Percentiles rank a stretch among this genome's conserved stretches.
phyloP scores from a whole-genome alignment of 2,888 invertebrate species.

The Perithous albicinctus region DNA sequence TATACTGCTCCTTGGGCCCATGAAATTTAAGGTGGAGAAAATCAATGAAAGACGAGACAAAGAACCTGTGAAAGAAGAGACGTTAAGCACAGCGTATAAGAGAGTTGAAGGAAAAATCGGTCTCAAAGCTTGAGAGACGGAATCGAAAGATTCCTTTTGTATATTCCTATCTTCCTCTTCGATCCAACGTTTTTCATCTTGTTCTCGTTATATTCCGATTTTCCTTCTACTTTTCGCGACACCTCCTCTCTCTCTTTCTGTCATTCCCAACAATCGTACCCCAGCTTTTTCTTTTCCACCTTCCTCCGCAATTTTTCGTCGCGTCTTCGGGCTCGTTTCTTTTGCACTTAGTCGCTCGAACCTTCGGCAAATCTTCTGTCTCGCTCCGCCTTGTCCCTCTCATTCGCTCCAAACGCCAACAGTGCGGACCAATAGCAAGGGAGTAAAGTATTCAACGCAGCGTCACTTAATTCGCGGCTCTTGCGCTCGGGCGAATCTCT shows the following conservation, averaged over 20 bases:
- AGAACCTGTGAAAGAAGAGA: conserved; percentile 4
- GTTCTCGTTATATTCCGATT: conserved; percentile 4
- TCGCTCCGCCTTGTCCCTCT: neutral
- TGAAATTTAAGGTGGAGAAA: neutral
- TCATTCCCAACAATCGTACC: neutral
- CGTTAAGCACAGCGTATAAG: conserved; percentile 4
- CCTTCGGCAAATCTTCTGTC: conserved; percentile 1
- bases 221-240: neutral
- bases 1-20: neutral
- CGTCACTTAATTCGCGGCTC: conserved; percentile 38
- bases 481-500: conserved; percentile 33
- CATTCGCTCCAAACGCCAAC: conserved; percentile 33
- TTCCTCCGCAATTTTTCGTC: neutral
- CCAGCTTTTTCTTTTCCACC: neutral
- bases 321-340: conserved; percentile 6
- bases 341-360: conserved; percentile 4
- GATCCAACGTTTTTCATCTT: conserved; percentile 1
- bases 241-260: neutral
- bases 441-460: conserved; percentile 27
- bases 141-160: neutral
- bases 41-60: neutral
- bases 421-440: neutral
- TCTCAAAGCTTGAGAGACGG: conserved; percentile 6
- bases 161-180: neutral
- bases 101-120: conserved; percentile 10